A percentile compares a stretch with the other conserved stretches of the same genome.
phyloP scores from a whole-genome alignment of 2,797 vertebrate genomes.

The Pseudochaenichthys georgianus region DNA sequence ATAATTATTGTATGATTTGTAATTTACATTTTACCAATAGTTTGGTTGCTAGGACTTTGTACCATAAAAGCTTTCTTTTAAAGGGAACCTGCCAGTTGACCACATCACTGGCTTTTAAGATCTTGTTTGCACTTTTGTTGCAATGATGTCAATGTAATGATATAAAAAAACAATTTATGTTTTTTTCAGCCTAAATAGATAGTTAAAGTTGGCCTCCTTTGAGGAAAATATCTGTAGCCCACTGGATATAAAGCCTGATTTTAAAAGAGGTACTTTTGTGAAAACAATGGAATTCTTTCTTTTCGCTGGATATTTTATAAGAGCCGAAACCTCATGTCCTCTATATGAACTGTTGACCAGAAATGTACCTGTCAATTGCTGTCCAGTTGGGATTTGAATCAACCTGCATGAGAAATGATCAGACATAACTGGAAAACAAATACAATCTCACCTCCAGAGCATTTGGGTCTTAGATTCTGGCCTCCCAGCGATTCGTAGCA shows the following conservation, averaged over 20 bases:
- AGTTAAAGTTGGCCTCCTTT: constrained; percentile 12
- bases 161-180: neutral
- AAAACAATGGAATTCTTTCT: constrained; percentile 1
- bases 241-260: neutral
- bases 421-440: constrained; percentile 35
- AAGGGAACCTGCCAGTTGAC: neutral
- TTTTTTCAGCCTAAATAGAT: constrained; percentile 3
- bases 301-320: constrained; percentile 11
- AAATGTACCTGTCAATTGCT: constrained; percentile 7
- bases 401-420: neutral
- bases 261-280: constrained; percentile 9
- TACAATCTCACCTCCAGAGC: constrained; percentile 19
- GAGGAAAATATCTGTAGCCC: neutral
- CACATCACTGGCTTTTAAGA: neutral
- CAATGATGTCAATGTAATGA: neutral
- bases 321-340: neutral
- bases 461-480: constrained; percentile 1
- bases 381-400: constrained; percentile 11
- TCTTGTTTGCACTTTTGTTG: neutral
- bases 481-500: neutral
- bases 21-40: too few species aligned
- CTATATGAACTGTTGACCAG: constrained; percentile 1
- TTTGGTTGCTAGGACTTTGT: neutral
- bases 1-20: neutral
- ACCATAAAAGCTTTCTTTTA: neutral